Percentiles rank a stretch among this genome's conserved stretches.
Conservation (phyloP, 35 echinoderm and acorn worm genomes). For the Strongylocentrotus purpuratus region DNA sequence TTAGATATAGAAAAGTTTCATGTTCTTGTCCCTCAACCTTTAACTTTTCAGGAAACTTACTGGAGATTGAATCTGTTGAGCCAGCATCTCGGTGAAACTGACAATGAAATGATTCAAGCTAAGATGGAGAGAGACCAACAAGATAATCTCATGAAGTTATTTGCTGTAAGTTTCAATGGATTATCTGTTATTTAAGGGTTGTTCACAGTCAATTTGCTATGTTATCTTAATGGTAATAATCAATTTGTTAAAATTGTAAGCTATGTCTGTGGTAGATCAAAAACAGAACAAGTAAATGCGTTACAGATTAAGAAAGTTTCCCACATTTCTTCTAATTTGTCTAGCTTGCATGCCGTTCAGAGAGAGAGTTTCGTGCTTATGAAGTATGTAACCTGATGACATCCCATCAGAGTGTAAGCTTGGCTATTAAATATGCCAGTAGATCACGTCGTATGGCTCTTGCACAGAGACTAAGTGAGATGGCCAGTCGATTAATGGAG, state of each 20-base stretch:
- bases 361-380: slow-evolving; percentile 77
- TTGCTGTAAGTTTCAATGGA: slow-evolving; percentile 82
- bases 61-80: slow-evolving; percentile 64
- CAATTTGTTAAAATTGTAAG: too few relatives aligned
- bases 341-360: slow-evolving; percentile 90
- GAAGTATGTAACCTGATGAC: slow-evolving; percentile 90
- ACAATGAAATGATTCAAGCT: slow-evolving; percentile 62
- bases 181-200: background rate
- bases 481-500: slow-evolving; percentile 78
- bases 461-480: slow-evolving; percentile 78
- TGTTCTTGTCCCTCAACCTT: background rate
- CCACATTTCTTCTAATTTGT: slow-evolving; percentile 19
- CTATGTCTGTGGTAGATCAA: too few relatives aligned
- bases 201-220: background rate
- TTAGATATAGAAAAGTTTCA: too few relatives aligned
- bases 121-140: slow-evolving; percentile 62
- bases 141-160: slow-evolving; percentile 90
- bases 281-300: too few relatives aligned
- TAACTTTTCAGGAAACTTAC: slow-evolving; percentile 71
- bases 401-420: slow-evolving; percentile 77
- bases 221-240: too few relatives aligned
- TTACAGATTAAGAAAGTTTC: background rate
- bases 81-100: slow-evolving; percentile 52
- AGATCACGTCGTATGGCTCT: slow-evolving; percentile 77
- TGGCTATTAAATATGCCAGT: slow-evolving; percentile 97